These are phyloP conservation scores for Ferrisia virgata DNA, from an alignment of 2,888 invertebrate species.

Conservation along the genomic window DNA sequence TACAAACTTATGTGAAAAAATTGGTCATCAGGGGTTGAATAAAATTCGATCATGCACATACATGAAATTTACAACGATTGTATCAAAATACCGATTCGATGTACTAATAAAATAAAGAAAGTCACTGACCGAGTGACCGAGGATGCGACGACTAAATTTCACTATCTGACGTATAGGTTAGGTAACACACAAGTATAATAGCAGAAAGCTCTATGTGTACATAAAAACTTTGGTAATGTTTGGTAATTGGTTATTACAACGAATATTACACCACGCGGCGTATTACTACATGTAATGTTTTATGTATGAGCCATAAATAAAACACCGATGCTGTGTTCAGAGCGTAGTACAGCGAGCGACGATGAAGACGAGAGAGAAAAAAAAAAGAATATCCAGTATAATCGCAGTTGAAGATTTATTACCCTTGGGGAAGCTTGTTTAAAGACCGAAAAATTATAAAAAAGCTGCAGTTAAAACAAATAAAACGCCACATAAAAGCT, in stretches of 20 bases:
- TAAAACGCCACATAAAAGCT: neutral
- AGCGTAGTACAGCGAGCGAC: neutral
- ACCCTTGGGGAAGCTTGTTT: slow-evolving; percentile 10
- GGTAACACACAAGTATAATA: too few species aligned
- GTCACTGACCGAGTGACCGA: neutral
- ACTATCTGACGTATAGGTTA: too few species aligned
- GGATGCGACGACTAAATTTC: too few species aligned
- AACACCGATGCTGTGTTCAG: neutral
- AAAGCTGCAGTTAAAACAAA: slow-evolving; percentile 8
- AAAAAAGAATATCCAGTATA: neutral
- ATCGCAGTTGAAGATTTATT: slow-evolving; percentile 8
- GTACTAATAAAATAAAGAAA: too few species aligned
- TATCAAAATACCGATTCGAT: too few species aligned
- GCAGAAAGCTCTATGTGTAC: too few species aligned
- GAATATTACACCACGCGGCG: slow-evolving; percentile 11
- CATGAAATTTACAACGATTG: neutral
- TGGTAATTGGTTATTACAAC: slow-evolving; percentile 22
- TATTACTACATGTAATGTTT: neutral
- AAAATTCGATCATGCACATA: neutral
- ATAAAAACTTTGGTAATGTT: neutral
- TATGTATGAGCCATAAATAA: slow-evolving; percentile 18
- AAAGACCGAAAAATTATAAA: slow-evolving; percentile 28
- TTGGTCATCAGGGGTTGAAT: neutral
- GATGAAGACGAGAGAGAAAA: too few species aligned
- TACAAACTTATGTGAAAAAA: neutral